Base-by-base conservation (phyloP, 2,888 invertebrate species). In the Clistopyga incitator region DNA sequence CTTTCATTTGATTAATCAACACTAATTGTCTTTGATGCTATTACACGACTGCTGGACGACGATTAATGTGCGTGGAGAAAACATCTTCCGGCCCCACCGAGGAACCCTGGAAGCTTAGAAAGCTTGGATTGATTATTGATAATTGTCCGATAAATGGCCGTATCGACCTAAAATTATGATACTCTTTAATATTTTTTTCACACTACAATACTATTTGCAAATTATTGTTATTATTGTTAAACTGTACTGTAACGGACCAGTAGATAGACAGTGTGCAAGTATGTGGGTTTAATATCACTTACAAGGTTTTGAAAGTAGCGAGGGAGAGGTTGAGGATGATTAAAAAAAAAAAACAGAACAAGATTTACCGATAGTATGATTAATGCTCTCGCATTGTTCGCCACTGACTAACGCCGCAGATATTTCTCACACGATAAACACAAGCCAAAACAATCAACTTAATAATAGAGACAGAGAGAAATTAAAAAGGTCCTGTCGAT, bases 261-360 rank as follows among this genome's bases (percentile, higher is more conserved):
- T 2, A 68, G 59, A 45, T 47, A 68, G 67, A 79, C 25, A 47
- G 18, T 38, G 18, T 61, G 61, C 38, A 61, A 61, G 38, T 68
- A 29, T 42, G 42, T 45, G 42, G 42, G 38, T 20, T 8, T 74
- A 18, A 56, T 23, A 18, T 76, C 77, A 79, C 83, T 85, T 82
- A 87, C 88, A 89, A 89, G 88, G 86, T 88, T 88, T 89, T 88
- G 88, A 89, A 89, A 86, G 82, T 88, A 87, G 85, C 84, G 84
- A 85, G 84, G 84, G 15, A 8, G 65, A 15, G 47, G 54, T 20
- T 50, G 29, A 64, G 61, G 25, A n/a, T 15, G n/a, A n/a, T n/a
- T n/a, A n/a, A n/a, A n/a, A 38, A 47, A 13, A 56, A 56, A 25
- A 4, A n/a, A 68, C n/a, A 42, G 23, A 23, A n/a, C 11, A 20